Evolutionary conservation across 1,140 invertebrate species (phyloP).

Genomic region (Leptinotarsa undecemlineata): DNA sequence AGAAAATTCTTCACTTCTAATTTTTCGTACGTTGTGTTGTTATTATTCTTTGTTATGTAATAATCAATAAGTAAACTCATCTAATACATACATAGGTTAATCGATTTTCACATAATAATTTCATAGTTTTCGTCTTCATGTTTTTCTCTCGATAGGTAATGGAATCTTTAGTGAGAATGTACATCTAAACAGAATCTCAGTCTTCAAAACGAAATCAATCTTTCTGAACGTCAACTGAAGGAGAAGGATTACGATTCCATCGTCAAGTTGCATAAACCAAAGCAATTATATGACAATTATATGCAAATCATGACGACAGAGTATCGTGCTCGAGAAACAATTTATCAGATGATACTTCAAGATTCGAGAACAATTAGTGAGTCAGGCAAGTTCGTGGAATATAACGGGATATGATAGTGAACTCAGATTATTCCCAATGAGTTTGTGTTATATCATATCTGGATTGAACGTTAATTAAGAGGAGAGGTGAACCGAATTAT

Average conservation of each 20-base stretch:
- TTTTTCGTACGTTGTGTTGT: no score
- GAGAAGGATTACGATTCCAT: constrained; percentile 12
- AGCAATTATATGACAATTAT: constrained; percentile 22
- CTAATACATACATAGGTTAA: no score
- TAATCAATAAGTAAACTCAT: no score
- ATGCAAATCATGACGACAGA: constrained; percentile 18
- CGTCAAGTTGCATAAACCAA: constrained; percentile 13
- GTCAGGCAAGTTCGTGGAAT: background rate
- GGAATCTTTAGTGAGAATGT: no score
- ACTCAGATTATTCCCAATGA: background rate
- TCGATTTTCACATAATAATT: no score
- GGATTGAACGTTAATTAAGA: background rate
- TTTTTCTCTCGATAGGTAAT: no score
- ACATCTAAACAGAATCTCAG: no score
- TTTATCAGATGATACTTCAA: constrained; percentile 15
- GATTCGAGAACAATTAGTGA: constrained; percentile 12
- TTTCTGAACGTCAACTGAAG: background rate
- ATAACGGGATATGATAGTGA: background rate
- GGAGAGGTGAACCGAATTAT: background rate
- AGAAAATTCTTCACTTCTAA: no score
- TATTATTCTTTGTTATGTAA: no score
- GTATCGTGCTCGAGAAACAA: constrained; percentile 16
- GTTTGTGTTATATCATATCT: constrained; percentile 3
- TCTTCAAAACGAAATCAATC: background rate
- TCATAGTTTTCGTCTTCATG: no score